Evolutionary conservation across 2,888 invertebrate genomes (phyloP).

Genomic region (Phyllotreta striolata): DNA sequence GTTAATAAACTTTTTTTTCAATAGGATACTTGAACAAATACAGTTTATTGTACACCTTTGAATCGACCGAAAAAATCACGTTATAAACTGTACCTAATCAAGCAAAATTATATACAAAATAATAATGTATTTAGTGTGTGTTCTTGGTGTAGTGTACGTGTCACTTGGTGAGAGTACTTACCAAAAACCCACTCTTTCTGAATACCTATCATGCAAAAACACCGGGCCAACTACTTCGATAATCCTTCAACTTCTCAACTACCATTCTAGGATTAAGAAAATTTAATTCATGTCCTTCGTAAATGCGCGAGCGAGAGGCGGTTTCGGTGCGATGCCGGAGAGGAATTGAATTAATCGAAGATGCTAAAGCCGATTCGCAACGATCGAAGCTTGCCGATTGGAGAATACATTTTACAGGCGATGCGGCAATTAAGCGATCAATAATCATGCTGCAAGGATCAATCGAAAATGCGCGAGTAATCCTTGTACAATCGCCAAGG

Average conservation of each 20-base stretch:
- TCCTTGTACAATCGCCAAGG: too few species aligned
- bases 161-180: constrained; percentile 40
- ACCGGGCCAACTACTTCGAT: neutral
- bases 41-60: neutral
- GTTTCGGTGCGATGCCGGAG: too few species aligned
- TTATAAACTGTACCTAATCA: constrained; percentile 26
- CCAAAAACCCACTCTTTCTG: constrained; percentile 35
- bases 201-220: constrained; percentile 33
- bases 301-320: constrained; percentile 16
- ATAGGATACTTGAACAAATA: too few species aligned
- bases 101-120: constrained; percentile 30
- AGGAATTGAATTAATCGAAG: too few species aligned
- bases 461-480: too few species aligned
- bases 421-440: too few species aligned
- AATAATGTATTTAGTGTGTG: constrained; percentile 27
- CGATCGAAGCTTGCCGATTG: too few species aligned
- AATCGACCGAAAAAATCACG: neutral
- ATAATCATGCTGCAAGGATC: too few species aligned
- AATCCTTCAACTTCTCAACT: constrained; percentile 17
- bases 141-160: constrained; percentile 40
- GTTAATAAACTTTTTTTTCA: constrained; percentile 4
- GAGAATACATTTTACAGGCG: too few species aligned
- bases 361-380: too few species aligned
- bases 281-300: constrained; percentile 35
- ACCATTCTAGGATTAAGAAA: neutral